Conservation (phyloP, 2,113 vertebrate species). For the Parotia lawesii region DNA sequence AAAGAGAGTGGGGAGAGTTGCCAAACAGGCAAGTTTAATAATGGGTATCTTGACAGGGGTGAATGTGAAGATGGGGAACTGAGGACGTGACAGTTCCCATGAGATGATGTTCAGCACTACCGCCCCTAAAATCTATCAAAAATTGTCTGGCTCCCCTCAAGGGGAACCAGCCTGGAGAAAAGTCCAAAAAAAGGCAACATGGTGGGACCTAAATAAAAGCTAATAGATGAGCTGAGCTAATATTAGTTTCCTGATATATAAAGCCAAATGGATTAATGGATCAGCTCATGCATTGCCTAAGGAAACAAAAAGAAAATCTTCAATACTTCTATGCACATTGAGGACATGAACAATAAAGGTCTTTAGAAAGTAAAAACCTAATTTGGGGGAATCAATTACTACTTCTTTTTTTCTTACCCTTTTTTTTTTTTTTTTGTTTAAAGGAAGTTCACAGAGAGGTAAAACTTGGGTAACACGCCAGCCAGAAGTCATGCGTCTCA, state of each 20-base stretch:
- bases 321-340: slow-evolving; percentile 74
- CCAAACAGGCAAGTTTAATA: slow-evolving; percentile 6
- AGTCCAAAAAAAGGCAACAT: not conserved
- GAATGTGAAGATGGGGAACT: not conserved
- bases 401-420: slow-evolving; percentile 11
- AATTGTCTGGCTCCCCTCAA: not conserved
- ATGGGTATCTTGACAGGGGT: not conserved
- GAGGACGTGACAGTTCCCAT: not conserved
- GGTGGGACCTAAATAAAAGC: slow-evolving; percentile 65
- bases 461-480: slow-evolving; percentile 54
- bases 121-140: slow-evolving; percentile 5
- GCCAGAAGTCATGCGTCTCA: slow-evolving; percentile 7
- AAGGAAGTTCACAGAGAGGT: slow-evolving; percentile 57
- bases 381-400: slow-evolving; percentile 77
- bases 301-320: slow-evolving; percentile 80
- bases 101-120: not conserved
- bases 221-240: slow-evolving; percentile 68
- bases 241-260: slow-evolving; percentile 78
- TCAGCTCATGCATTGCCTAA: slow-evolving; percentile 73
- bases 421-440: not conserved
- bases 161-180: not conserved
- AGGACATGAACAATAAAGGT: slow-evolving; percentile 73
- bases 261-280: slow-evolving; percentile 79
- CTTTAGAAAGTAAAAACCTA: slow-evolving; percentile 76
- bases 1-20: not conserved